A percentile compares a stretch with the other conserved stretches of the same genome.
These are phyloP conservation scores for Drosophila teissieri DNA, from an alignment of 1,140 invertebrate species.

Conservation along the genomic window DNA sequence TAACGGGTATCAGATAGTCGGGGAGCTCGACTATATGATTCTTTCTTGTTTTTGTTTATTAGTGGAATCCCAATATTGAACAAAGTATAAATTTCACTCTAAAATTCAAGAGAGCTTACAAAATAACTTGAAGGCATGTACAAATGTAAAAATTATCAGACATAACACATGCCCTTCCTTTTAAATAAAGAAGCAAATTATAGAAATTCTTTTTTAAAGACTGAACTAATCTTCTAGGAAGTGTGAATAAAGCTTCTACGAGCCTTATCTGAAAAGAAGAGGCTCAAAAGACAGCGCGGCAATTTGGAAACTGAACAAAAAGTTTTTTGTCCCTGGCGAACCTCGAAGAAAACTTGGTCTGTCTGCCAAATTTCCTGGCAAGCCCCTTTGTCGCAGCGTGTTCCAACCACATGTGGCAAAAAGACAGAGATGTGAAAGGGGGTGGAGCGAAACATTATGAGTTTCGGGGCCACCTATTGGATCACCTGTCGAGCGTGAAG, in stretches of 20 bases:
- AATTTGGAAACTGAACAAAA: conserved; percentile 64
- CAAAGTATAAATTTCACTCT: no score
- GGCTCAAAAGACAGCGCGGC: conserved; percentile 33
- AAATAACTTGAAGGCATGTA: no score
- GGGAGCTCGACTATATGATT: no score
- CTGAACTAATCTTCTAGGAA: conserved; percentile 18
- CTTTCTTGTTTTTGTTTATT: no score
- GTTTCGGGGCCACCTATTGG: conserved; percentile 55
- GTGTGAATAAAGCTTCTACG: conserved; percentile 18
- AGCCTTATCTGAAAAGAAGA: conserved; percentile 72
- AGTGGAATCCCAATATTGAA: no score
- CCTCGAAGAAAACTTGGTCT: conserved; percentile 52
- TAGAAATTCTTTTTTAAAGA: conserved; percentile 47
- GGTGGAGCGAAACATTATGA: conserved; percentile 38
- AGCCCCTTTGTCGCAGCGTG: conserved; percentile 47
- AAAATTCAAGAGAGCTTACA: no score
- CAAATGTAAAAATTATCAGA: conserved; percentile 2
- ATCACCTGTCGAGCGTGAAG: conserved; percentile 31
- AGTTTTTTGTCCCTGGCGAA: conserved; percentile 48
- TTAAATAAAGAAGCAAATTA: conserved; percentile 18
- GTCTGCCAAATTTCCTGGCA: conserved; percentile 56
- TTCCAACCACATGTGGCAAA: conserved; percentile 9
- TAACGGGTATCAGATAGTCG: no score
- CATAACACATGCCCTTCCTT: conserved; percentile 11
- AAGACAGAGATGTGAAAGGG: neutral